Conservation (phyloP, 2,888 invertebrate genomes). For the Tigriopus californicus region DNA sequence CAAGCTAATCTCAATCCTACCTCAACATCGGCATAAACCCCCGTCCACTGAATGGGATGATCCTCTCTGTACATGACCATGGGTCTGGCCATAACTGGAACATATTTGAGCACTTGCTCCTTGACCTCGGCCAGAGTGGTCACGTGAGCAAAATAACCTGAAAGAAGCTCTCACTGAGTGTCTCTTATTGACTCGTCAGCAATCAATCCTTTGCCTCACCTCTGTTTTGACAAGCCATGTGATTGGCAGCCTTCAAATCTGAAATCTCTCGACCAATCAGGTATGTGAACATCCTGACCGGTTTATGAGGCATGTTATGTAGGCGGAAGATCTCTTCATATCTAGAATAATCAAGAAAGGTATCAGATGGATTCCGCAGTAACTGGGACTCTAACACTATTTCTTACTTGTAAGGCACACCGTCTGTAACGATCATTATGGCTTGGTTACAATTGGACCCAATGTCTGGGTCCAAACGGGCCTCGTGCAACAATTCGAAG, state of each 20-base stretch:
- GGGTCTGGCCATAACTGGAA: conserved; percentile 88
- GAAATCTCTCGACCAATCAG: conserved; percentile 88
- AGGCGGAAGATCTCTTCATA: conserved; percentile 61
- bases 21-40: conserved; percentile 80
- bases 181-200: too few species aligned
- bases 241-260: conserved; percentile 77
- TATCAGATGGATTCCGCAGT: too few species aligned
- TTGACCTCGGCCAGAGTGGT: conserved; percentile 92
- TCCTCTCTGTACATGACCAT: conserved; percentile 62
- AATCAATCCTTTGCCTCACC: conserved; percentile 36
- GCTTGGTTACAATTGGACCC: conserved; percentile 93
- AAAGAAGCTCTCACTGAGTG: conserved; percentile 20
- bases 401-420: conserved; percentile 75
- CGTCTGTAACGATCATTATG: conserved; percentile 97
- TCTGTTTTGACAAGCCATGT: conserved; percentile 97
- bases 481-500: conserved; percentile 48
- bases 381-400: neutral
- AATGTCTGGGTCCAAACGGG: conserved; percentile 32
- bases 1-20: conserved; percentile 30
- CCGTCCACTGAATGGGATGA: conserved; percentile 90
- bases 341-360: neutral
- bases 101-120: conserved; percentile 90
- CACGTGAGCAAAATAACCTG: conserved; percentile 87
- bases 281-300: conserved; percentile 92
- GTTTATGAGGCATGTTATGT: conserved; percentile 80